A percentile compares a stretch with the other conserved stretches of the same genome.
These are phyloP conservation scores for Anoplius nigerrimus DNA, from an alignment of 2,888 invertebrate genomes.

Conservation along the genomic window DNA sequence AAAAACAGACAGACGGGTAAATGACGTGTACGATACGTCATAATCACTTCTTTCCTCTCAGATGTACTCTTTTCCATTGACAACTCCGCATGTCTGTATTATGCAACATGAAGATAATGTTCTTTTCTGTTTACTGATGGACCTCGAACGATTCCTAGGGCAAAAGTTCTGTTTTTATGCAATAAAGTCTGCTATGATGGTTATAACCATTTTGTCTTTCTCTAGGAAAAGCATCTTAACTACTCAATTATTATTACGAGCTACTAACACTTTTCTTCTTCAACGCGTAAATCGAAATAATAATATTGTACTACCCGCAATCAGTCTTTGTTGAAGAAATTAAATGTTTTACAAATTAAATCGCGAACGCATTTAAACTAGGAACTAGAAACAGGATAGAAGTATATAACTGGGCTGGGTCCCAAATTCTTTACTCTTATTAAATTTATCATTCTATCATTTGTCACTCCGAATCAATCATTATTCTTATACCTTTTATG, in stretches of 20 bases:
- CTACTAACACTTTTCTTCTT: not conserved
- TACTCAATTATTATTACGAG: not conserved
- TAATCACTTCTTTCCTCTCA: not conserved
- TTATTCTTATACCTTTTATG: not conserved
- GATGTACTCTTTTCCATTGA: conserved; percentile 5
- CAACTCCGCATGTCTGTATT: not conserved
- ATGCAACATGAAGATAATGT: not conserved
- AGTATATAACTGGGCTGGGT: conserved; percentile 51
- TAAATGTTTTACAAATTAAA: conserved; percentile 55
- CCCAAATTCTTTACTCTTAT: conserved; percentile 43
- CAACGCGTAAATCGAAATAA: conserved; percentile 36
- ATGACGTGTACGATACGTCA: conserved; percentile 12
- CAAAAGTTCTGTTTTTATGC: too few relatives aligned
- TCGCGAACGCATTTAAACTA: conserved; percentile 52
- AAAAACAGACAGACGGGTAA: too few relatives aligned
- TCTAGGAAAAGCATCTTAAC: too few relatives aligned
- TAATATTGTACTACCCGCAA: conserved; percentile 64
- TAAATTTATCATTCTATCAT: conserved; percentile 20
- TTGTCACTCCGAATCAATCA: conserved; percentile 2
- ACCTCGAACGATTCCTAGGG: too few relatives aligned
- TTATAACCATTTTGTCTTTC: too few relatives aligned
- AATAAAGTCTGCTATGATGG: too few relatives aligned
- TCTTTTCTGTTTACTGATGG: not conserved
- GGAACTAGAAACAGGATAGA: conserved; percentile 63
- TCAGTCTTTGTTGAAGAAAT: conserved; percentile 70